A percentile compares a stretch with the other conserved stretches of the same genome.
phyloP scores from a whole-genome alignment of 2,797 vertebrate genomes.

The Enteromius mattozi region DNA sequence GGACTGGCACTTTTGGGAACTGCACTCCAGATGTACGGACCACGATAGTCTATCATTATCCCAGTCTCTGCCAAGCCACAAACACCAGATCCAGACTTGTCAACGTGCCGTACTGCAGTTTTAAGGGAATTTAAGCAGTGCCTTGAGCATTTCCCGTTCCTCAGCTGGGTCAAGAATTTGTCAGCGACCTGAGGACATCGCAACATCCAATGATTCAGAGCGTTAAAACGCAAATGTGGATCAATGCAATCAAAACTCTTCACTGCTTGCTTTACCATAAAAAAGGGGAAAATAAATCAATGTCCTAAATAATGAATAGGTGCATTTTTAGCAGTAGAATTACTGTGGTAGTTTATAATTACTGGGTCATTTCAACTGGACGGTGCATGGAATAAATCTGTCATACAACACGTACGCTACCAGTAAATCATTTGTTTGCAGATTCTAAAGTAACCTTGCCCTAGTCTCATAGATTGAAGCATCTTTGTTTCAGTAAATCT shows the following conservation, averaged over 20 bases:
- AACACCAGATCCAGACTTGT: constrained; percentile 42
- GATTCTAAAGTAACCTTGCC: neutral
- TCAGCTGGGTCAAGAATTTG: constrained; percentile 24
- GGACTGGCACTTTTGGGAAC: constrained; percentile 29
- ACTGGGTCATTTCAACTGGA: constrained; percentile 15
- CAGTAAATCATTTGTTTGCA: constrained; percentile 22
- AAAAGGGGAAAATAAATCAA: constrained; percentile 50
- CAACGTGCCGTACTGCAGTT: constrained; percentile 13
- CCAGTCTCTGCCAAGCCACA: constrained; percentile 5
- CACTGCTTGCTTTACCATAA: constrained; percentile 31
- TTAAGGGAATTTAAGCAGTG: constrained; percentile 18
- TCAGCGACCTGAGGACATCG: constrained; percentile 37
- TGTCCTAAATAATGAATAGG: constrained; percentile 56
- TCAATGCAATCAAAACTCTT: constrained; percentile 46
- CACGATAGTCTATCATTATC: constrained; percentile 37
- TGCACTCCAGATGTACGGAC: constrained; percentile 16
- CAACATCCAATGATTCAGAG: constrained; percentile 29
- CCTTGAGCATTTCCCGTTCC: constrained; percentile 33
- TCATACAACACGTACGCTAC: neutral
- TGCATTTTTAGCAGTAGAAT: constrained; percentile 29
- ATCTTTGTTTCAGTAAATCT: neutral
- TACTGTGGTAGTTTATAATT: constrained; percentile 26
- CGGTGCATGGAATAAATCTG: neutral
- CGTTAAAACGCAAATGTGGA: constrained; percentile 40
- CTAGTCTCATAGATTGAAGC: neutral